A percentile compares a stretch with the other conserved stretches of the same genome.
phyloP scores from a whole-genome alignment of 2,888 invertebrate genomes.

The Pterostichus madidus region DNA sequence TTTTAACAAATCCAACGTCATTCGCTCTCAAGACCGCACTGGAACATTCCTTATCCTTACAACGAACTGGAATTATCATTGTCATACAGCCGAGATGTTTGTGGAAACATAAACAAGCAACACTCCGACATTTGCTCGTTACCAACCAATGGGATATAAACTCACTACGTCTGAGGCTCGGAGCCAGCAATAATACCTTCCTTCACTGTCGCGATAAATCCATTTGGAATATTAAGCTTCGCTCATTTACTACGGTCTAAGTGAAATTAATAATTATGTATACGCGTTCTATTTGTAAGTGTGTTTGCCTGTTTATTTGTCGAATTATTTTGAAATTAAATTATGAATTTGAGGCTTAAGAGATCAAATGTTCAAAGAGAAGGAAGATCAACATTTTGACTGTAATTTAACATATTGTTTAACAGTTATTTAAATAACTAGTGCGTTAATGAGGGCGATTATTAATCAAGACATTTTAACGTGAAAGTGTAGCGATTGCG shows the following conservation, averaged over 20 bases:
- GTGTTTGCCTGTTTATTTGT: slow-evolving; percentile 3
- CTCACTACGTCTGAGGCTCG: background rate
- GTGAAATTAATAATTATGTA: slow-evolving; percentile 24
- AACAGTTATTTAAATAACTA: too few species aligned
- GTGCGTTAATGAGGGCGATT: too few species aligned
- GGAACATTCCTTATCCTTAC: slow-evolving; percentile 7
- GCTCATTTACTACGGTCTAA: slow-evolving; percentile 2
- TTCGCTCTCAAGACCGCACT: background rate
- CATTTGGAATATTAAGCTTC: slow-evolving; percentile 11
- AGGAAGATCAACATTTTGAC: background rate
- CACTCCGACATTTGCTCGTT: slow-evolving; percentile 15
- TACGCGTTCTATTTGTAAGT: slow-evolving; percentile 6
- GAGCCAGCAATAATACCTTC: slow-evolving; percentile 18
- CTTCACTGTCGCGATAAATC: slow-evolving; percentile 8
- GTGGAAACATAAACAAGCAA: slow-evolving; percentile 8
- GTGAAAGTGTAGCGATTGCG: too few species aligned
- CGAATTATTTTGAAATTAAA: slow-evolving; percentile 16
- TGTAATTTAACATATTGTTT: background rate
- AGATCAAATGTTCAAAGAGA: background rate
- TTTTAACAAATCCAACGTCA: slow-evolving; percentile 2
- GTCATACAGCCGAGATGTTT: background rate
- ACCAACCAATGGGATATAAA: slow-evolving; percentile 23
- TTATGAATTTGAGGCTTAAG: background rate
- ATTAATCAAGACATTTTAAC: too few species aligned
- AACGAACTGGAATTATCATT: slow-evolving; percentile 3